phyloP scores from a whole-genome alignment of 1,140 invertebrate species.

The Spodoptera frugiperda region DNA sequence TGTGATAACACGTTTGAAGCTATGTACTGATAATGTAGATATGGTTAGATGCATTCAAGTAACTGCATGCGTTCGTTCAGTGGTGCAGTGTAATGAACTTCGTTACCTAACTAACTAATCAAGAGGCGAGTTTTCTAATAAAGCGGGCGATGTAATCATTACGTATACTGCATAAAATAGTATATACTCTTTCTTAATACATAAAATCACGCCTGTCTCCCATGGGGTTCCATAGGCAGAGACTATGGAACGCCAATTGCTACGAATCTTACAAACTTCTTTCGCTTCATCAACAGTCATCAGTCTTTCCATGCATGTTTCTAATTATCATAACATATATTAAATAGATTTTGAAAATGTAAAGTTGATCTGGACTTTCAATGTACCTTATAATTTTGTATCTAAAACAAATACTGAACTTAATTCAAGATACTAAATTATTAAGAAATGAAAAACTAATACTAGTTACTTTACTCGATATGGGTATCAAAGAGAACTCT shows the following conservation, averaged over 20 bases:
- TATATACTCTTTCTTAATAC: too few relatives aligned
- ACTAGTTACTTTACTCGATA: too few relatives aligned
- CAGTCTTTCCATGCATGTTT: too few relatives aligned
- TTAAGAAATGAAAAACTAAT: neutral
- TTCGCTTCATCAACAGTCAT: too few relatives aligned
- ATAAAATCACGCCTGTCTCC: too few relatives aligned
- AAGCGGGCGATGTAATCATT: slow-evolving; percentile 21
- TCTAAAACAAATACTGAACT: neutral
- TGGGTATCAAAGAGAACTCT: too few relatives aligned
- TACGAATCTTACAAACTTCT: too few relatives aligned
- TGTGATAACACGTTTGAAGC: neutral
- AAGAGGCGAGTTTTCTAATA: slow-evolving; percentile 30
- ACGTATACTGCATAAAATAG: neutral
- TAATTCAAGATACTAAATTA: too few relatives aligned
- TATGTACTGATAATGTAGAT: slow-evolving; percentile 4
- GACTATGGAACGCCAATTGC: too few relatives aligned
- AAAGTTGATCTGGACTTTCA: neutral
- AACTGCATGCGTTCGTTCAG: slow-evolving; percentile 1
- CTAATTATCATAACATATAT: too few relatives aligned
- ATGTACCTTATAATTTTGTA: neutral
- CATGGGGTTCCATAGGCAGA: too few relatives aligned
- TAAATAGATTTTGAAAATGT: too few relatives aligned
- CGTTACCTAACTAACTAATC: slow-evolving; percentile 39
- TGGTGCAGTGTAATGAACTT: neutral
- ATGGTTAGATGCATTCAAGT: slow-evolving; percentile 5